Conservation (phyloP, 2,113 vertebrate genomes). For the Leuciscus idus region DNA sequence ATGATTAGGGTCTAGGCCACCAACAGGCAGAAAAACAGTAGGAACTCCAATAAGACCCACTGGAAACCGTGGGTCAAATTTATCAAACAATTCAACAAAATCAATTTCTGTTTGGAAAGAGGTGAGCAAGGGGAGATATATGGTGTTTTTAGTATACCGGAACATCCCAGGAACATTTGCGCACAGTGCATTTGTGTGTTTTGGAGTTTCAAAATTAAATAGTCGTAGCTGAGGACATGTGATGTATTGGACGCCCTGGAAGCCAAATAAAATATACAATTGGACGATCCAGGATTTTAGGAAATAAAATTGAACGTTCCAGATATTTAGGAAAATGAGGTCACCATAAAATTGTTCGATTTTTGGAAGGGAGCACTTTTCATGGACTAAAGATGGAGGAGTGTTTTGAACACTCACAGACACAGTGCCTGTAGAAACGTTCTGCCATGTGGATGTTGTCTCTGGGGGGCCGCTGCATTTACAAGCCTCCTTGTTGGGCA, state of each 20-base stretch:
- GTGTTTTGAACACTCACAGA: slow-evolving; percentile 41
- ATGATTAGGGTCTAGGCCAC: slow-evolving; percentile 98
- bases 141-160: slow-evolving; percentile 89
- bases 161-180: slow-evolving; percentile 89
- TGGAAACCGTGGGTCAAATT: slow-evolving; percentile 97
- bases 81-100: slow-evolving; percentile 97
- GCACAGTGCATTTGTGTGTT: slow-evolving; percentile 93
- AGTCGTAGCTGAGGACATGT: slow-evolving; percentile 89
- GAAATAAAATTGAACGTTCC: slow-evolving; percentile 61
- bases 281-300: slow-evolving; percentile 89
- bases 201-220: slow-evolving; percentile 98
- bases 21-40: slow-evolving; percentile 99
- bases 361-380: slow-evolving; percentile 67
- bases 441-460: slow-evolving; percentile 60
- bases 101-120: slow-evolving; percentile 97
- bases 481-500: slow-evolving; percentile 56
- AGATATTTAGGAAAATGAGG: slow-evolving; percentile 94
- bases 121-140: slow-evolving; percentile 83
- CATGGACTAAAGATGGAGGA: slow-evolving; percentile 53
- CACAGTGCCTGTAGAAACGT: slow-evolving; percentile 62
- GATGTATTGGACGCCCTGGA: slow-evolving; percentile 85
- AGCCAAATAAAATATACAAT: slow-evolving; percentile 99
- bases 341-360: slow-evolving; percentile 78
- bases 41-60: slow-evolving; percentile 93
- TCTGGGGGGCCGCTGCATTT: slow-evolving; percentile 64